Percentiles rank a stretch among this genome's conserved stretches.
These are phyloP conservation scores for Drosophila simulans DNA, from an alignment of 1,140 invertebrate genomes.

Conservation along the genomic window DNA sequence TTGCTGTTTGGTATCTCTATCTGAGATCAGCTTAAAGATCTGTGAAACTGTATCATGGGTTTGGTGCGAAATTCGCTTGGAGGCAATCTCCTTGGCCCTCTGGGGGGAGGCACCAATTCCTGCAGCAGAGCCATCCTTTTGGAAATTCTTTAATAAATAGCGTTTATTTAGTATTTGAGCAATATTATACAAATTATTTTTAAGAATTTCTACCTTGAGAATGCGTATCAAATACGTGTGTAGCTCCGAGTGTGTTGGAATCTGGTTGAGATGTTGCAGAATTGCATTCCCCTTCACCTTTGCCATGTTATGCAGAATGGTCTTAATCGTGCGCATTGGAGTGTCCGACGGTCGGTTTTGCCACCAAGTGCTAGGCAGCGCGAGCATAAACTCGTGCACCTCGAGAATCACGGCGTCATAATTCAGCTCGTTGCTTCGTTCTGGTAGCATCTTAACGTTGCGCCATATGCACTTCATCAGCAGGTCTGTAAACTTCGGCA, in stretches of 20 bases:
- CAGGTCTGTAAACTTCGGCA: constrained; percentile 90
- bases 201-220: constrained; percentile 87
- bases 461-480: constrained; percentile 96
- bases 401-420: constrained; percentile 91
- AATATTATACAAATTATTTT: not conserved
- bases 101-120: constrained; percentile 63
- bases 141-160: constrained; percentile 66
- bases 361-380: constrained; percentile 91
- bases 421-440: constrained; percentile 89
- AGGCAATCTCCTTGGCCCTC: constrained; percentile 82
- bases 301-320: constrained; percentile 93
- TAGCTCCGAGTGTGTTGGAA: constrained; percentile 93
- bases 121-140: constrained; percentile 70
- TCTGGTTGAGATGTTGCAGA: constrained; percentile 91
- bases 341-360: constrained; percentile 89
- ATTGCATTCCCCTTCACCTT: constrained; percentile 91
- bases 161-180: too few relatives aligned
- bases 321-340: constrained; percentile 94
- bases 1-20: constrained; percentile 94
- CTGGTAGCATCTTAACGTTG: constrained; percentile 90
- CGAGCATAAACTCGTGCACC: constrained; percentile 91
- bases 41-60: constrained; percentile 94
- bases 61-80: constrained; percentile 84
- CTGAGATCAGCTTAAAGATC: constrained; percentile 97
- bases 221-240: constrained; percentile 92